Base-by-base conservation (phyloP, 2,113 vertebrate genomes). In the Rhombomys opimus region DNA sequence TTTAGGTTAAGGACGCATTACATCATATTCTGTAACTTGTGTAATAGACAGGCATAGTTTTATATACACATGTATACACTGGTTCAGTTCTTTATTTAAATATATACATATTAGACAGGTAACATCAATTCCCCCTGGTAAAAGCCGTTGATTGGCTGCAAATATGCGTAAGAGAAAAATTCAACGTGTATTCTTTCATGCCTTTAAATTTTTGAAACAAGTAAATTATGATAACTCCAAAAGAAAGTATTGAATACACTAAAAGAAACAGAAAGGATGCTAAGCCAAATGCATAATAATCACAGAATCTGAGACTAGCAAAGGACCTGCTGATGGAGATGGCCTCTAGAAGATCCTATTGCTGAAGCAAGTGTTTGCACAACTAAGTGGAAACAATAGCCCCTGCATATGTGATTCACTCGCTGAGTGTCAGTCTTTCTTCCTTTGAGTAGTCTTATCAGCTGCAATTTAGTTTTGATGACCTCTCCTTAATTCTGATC, bases 271-370 rank as follows among this genome's bases (percentile, higher is more conserved):
- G 57, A 67, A 54, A 76, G 52, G 14, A 89, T 96, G 9, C 3
- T n/a, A 94, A 97, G 30, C 3, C n/a, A 89, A 92, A 41, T 15
- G 32, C 32, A 32, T 46, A 85, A 67, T 70, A 72, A 61, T 76
- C 41, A n/a, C 32, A 1, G 2, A n/a, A 67, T 67, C 3, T 15
- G 8, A 22, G 27, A 35, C 41, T 17, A 80, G 61, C 3, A 86
- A 35, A 32, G 5, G 41, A 46, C 8, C 12, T 30, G 72, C 18
- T 78, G 17, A 25, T 27, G 0, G 2, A 63, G 22, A 87, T 38
- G 15, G 65, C 15, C 12, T 2, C 14, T 84, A 25, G 0, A 59
- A 94, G 59, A 59, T 73, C 59, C 0, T 27, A 0, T 9, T 86
- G 61, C 13, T 84, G 38, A 75, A 12, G 10, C 30, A n/a, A 78